Conservation (phyloP, 1,140 invertebrate genomes). For the Bathynomus jamesi region DNA sequence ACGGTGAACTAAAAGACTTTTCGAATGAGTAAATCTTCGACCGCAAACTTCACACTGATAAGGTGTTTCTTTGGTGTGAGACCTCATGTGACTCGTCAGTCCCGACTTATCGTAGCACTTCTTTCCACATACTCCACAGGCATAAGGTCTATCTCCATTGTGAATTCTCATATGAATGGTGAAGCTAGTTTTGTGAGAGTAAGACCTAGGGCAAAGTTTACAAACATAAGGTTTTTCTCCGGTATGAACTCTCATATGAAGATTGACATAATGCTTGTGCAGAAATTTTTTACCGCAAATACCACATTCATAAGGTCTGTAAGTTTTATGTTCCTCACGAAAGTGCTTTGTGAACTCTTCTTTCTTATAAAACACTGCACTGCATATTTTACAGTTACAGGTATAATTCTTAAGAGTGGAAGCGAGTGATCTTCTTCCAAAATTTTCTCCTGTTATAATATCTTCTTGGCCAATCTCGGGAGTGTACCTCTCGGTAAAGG, state of each 20-base stretch:
- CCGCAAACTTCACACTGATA: constrained; percentile 35
- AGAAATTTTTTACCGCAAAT: constrained; percentile 33
- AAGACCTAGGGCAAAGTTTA: constrained; percentile 45
- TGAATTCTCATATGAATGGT: constrained; percentile 78
- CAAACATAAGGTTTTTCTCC: constrained; percentile 48
- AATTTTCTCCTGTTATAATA: no score
- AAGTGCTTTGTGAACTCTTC: constrained; percentile 41
- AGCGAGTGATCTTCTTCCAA: no score
- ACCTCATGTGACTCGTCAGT: constrained; percentile 35
- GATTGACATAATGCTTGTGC: constrained; percentile 35
- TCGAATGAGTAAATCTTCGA: constrained; percentile 33
- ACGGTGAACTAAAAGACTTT: constrained; percentile 37
- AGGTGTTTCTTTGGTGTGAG: constrained; percentile 35
- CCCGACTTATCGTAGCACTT: constrained; percentile 47
- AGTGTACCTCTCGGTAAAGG: no score
- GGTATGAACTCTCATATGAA: constrained; percentile 43
- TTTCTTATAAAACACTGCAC: constrained; percentile 20
- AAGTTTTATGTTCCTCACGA: constrained; percentile 23
- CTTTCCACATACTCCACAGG: constrained; percentile 67
- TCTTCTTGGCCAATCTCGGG: no score
- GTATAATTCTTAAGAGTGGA: constrained; percentile 10
- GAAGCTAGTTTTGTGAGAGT: constrained; percentile 61
- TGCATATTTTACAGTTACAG: constrained; percentile 29
- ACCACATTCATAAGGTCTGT: constrained; percentile 26
- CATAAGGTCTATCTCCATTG: constrained; percentile 62